Evolutionary conservation across 2,113 vertebrate species (phyloP).

Genomic region (Miniopterus natalensis): DNA sequence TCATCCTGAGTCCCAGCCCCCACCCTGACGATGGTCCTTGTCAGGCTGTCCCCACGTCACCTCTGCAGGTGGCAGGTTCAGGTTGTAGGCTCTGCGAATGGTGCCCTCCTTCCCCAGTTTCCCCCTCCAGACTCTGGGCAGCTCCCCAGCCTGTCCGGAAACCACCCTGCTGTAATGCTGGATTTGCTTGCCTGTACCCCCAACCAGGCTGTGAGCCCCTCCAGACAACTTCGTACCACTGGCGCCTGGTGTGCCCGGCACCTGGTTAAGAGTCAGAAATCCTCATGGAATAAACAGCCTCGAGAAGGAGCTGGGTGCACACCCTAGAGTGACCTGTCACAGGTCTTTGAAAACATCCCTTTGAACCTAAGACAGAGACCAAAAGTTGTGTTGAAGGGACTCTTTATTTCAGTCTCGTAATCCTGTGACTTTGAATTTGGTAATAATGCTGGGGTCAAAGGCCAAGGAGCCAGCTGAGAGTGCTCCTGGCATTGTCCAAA

Average conservation of each 20-base stretch:
- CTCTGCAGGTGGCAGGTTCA: accelerated
- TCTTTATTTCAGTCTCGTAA: not conserved
- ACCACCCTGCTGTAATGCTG: not conserved
- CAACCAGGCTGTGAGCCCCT: not conserved
- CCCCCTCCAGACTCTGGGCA: not conserved
- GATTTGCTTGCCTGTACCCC: not conserved
- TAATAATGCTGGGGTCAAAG: not conserved
- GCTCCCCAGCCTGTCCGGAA: not conserved
- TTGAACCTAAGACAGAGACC: not conserved
- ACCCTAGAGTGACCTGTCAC: not conserved
- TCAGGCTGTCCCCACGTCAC: not conserved
- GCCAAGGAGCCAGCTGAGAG: not conserved
- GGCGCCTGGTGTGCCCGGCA: no score
- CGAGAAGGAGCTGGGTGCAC: not conserved
- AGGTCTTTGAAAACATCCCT: not conserved
- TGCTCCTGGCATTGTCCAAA: not conserved
- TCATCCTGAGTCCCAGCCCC: not conserved
- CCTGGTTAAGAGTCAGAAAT: not conserved
- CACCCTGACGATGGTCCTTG: accelerated
- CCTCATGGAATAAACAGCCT: not conserved
- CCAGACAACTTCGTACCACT: not conserved
- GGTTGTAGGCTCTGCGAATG: accelerated
- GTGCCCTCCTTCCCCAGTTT: not conserved
- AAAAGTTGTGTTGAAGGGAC: not conserved
- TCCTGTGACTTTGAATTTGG: constrained; percentile 18